phyloP scores from a whole-genome alignment of 2,113 vertebrate species.

The Poeciliopsis prolifica region DNA sequence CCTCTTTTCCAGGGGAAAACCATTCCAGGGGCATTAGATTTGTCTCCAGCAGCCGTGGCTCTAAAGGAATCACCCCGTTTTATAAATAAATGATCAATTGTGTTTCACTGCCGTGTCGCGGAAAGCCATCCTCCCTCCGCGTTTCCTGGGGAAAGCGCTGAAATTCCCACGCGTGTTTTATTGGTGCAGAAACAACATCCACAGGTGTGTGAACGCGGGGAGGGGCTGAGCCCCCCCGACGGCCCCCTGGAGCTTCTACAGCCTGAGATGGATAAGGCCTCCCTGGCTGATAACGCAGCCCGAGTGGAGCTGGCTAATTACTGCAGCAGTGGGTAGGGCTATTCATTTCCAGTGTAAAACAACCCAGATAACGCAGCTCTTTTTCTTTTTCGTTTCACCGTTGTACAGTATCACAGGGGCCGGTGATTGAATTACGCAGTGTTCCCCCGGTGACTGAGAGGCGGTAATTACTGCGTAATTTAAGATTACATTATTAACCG shows the following conservation, averaged over 20 bases:
- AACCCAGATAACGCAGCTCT: slow-evolving; percentile 64
- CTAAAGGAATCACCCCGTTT: slow-evolving; percentile 89
- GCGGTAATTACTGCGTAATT: slow-evolving; percentile 81
- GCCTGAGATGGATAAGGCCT: slow-evolving; percentile 54
- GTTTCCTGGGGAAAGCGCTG: too few species aligned
- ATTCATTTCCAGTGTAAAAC: slow-evolving; percentile 76
- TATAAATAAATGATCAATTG: slow-evolving; percentile 95
- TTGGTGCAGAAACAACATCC: neutral
- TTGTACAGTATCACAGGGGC: slow-evolving; percentile 74
- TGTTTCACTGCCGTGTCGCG: slow-evolving; percentile 83
- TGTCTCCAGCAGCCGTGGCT: slow-evolving; percentile 88
- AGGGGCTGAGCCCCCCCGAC: neutral
- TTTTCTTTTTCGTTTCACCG: slow-evolving; percentile 12
- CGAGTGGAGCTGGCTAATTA: slow-evolving; percentile 71
- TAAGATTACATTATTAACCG: slow-evolving; percentile 83
- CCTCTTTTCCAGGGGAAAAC: slow-evolving; percentile 79
- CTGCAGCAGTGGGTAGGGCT: slow-evolving; percentile 47
- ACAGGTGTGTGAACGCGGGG: slow-evolving; percentile 9
- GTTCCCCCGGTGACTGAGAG: slow-evolving; percentile 76
- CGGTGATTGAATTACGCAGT: slow-evolving; percentile 82
- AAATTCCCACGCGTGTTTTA: slow-evolving; percentile 5
- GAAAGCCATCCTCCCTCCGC: slow-evolving; percentile 28
- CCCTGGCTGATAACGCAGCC: slow-evolving; percentile 50
- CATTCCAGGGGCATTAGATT: slow-evolving; percentile 98
- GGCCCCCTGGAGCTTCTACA: slow-evolving; percentile 18